Conservation (phyloP, 2,888 invertebrate genomes). For the Philereme transversata region DNA sequence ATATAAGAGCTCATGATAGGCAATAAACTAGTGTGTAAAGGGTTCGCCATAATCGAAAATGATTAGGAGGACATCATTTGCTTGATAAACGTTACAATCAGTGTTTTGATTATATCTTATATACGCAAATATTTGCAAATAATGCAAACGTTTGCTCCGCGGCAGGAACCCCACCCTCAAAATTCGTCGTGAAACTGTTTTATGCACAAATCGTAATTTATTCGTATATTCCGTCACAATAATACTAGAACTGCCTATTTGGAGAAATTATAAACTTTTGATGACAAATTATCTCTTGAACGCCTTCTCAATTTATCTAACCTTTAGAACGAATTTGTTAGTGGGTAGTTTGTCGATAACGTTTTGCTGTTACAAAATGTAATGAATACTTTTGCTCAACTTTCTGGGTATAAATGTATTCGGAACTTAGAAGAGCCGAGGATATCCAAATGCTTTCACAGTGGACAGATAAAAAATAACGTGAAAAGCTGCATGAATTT, state of each 20-base stretch:
- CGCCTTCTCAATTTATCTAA: constrained; percentile 29
- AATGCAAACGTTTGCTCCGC: too few species aligned
- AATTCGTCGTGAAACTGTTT: too few species aligned
- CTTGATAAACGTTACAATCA: too few species aligned
- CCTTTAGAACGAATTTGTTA: constrained; percentile 17
- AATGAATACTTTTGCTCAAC: neutral
- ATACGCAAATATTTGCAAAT: too few species aligned
- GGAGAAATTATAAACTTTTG: constrained; percentile 35
- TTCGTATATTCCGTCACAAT: constrained; percentile 10
- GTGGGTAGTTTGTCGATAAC: constrained; percentile 8
- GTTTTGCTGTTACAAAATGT: constrained; percentile 7
- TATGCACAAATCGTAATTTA: neutral
- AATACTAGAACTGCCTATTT: constrained; percentile 23
- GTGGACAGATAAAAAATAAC: too few species aligned
- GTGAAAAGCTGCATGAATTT: too few species aligned
- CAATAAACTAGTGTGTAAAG: too few species aligned
- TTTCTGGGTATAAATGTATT: neutral
- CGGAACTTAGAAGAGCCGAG: neutral
- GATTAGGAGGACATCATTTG: too few species aligned
- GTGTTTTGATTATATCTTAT: too few species aligned
- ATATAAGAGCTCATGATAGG: too few species aligned
- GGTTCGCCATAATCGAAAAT: too few species aligned
- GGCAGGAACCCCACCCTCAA: too few species aligned
- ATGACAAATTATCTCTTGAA: constrained; percentile 35
- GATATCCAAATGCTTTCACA: neutral